Evolutionary conservation across 1,140 invertebrate species (phyloP), one percentile per base, ranked within the genome.

Genomic region (Hypothenemus hampei): DNA sequence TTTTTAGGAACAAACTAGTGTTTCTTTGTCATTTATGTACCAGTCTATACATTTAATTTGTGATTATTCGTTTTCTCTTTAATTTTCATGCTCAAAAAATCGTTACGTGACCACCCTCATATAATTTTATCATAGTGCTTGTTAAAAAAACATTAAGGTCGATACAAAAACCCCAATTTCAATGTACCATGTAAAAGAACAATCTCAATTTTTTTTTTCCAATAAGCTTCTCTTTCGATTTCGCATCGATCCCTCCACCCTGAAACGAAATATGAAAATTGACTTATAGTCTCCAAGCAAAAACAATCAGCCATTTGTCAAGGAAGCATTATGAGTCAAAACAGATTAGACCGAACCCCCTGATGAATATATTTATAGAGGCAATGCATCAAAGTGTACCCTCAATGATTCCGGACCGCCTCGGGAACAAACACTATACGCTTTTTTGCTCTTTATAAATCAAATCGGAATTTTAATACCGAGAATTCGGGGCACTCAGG

Each of bases 341-440:
- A 54, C 51, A 54, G 51, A 54, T 54, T 54, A 54, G 51, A 24
- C 41, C 16, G 43, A 45, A 20, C 33, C 40, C 26, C 51, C 49
- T 61, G 61, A 63, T 63, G 57, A 61, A 63, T 63, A 58, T 63
- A 59, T 61, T 63, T 63, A 61, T 63, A 47, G 59, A 45, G 19
- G 39, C 57, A 29, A 63, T 63, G 59, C 59, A 61, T 63, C 62
- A 63, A 58, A 57, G 19, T 33, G 41, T 45, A 43, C 37, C 58
- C 47, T 31, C 51, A 63, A 63, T 60, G 60, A 63, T 63, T 63
- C 57, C 52, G 36, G 10, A 20, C 10, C 49, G 55, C 57, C 55
- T 39, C 52, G 48, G 51, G 61, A 61, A 57, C 56, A 63, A 63
- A 44, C 43, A 50, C 37, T 51, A 49, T 47, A 43, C 39, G 51